These are phyloP conservation scores for Noctua janthe DNA, from an alignment of 2,888 invertebrate species.

Conservation along the genomic window DNA sequence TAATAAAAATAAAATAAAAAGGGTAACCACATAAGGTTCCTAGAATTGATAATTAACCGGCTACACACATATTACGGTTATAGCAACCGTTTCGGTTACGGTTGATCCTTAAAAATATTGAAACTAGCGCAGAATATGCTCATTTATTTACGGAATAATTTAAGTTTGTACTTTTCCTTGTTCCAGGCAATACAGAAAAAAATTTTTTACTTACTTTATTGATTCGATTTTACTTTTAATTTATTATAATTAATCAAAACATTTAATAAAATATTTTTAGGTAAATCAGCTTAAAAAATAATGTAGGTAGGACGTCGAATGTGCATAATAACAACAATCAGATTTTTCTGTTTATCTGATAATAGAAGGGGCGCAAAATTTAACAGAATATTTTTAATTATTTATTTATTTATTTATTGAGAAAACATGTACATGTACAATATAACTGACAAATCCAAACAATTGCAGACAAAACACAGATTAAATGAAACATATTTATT, in stretches of 20 bases:
- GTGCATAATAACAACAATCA: no score
- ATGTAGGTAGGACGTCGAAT: no score
- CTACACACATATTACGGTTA: conserved; percentile 26
- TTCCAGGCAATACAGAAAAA: background rate
- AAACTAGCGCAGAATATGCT: conserved; percentile 14
- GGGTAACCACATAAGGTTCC: background rate
- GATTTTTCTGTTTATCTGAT: no score
- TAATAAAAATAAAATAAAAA: no score
- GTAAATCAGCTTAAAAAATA: no score
- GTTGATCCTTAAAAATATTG: conserved; percentile 18
- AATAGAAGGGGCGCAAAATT: no score
- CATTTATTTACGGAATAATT: conserved; percentile 20
- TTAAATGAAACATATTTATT: no score
- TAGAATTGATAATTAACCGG: conserved; percentile 13
- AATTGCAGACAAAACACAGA: no score
- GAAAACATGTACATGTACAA: no score
- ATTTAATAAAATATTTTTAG: background rate
- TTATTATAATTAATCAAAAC: background rate
- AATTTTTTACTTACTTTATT: background rate
- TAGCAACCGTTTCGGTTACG: conserved; percentile 5
- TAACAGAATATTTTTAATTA: no score
- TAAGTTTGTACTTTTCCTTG: background rate
- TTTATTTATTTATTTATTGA: no score
- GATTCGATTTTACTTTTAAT: background rate
- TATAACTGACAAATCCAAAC: no score